phyloP scores from a whole-genome alignment of 2,113 vertebrate species.

The Chionis minor region DNA sequence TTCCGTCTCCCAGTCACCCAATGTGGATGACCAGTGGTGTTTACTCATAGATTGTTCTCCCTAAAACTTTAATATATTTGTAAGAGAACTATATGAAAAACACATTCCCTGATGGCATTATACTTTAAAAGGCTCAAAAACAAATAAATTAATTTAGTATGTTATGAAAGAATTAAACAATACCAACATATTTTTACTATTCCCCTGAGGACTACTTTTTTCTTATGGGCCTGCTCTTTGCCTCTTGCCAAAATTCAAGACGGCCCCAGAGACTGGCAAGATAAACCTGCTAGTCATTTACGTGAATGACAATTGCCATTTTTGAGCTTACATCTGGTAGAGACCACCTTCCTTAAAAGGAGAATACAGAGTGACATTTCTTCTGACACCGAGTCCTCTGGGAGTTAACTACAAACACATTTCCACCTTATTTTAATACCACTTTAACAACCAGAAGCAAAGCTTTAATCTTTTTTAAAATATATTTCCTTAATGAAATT shows the following conservation, averaged over 20 bases:
- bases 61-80: slow-evolving; percentile 22
- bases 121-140: slow-evolving; percentile 62
- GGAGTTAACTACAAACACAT: not conserved
- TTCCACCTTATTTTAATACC: slow-evolving; percentile 11
- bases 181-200: slow-evolving; percentile 47
- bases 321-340: not conserved
- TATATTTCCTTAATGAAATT: not conserved
- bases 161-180: slow-evolving; percentile 69
- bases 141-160: slow-evolving; percentile 71
- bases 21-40: not conserved
- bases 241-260: slow-evolving; percentile 38
- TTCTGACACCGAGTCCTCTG: not conserved
- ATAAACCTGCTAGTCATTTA: slow-evolving; percentile 54
- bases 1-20: not conserved
- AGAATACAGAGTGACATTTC: not conserved
- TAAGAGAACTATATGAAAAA: slow-evolving; percentile 68
- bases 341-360: slow-evolving; percentile 17
- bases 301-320: not conserved
- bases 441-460: not conserved
- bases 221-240: slow-evolving; percentile 29
- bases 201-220: slow-evolving; percentile 34
- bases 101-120: slow-evolving; percentile 64
- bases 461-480: not conserved
- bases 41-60: not conserved
- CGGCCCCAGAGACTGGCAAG: not conserved